These are phyloP conservation scores for Hydrozoanthus tunicans DNA, from an alignment of 64 coral and sea anemone genomes.

Conservation along the genomic window DNA sequence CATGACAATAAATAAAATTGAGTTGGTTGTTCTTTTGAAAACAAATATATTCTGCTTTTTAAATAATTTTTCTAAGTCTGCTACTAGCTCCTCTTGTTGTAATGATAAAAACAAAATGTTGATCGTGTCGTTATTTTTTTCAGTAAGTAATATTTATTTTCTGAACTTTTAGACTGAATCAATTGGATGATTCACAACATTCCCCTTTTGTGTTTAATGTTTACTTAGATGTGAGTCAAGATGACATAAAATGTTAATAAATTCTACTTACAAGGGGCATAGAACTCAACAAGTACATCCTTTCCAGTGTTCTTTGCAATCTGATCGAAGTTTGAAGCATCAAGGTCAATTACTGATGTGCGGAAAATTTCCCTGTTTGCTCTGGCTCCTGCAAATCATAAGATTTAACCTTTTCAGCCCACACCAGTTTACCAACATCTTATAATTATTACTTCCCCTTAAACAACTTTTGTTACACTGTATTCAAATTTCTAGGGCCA, in stretches of 20 bases:
- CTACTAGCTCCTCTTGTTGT: too few relatives aligned
- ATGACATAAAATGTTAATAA: neutral
- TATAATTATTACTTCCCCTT: neutral
- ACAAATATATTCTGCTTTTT: too few relatives aligned
- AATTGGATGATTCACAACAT: too few relatives aligned
- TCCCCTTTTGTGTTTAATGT: too few relatives aligned
- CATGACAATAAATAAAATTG: too few relatives aligned
- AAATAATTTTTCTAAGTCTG: too few relatives aligned
- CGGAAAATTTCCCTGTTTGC: constrained; percentile 61
- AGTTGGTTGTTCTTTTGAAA: too few relatives aligned
- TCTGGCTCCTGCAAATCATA: constrained; percentile 57
- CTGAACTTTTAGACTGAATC: too few relatives aligned
- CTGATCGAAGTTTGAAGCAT: constrained; percentile 81
- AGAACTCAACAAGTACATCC: constrained; percentile 91
- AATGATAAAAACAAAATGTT: too few relatives aligned
- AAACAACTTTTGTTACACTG: neutral
- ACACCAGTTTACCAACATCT: neutral
- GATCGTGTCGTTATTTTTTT: too few relatives aligned
- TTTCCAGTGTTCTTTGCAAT: constrained; percentile 71
- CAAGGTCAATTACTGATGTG: constrained; percentile 57
- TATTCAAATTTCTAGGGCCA: neutral
- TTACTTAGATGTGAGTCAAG: too few relatives aligned
- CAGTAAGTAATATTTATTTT: too few relatives aligned
- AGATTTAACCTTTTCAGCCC: neutral
- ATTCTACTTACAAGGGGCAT: constrained; percentile 86